Evolutionary conservation across 2,797 vertebrate genomes (phyloP).

Genomic region (Muscicapa comitata): DNA sequence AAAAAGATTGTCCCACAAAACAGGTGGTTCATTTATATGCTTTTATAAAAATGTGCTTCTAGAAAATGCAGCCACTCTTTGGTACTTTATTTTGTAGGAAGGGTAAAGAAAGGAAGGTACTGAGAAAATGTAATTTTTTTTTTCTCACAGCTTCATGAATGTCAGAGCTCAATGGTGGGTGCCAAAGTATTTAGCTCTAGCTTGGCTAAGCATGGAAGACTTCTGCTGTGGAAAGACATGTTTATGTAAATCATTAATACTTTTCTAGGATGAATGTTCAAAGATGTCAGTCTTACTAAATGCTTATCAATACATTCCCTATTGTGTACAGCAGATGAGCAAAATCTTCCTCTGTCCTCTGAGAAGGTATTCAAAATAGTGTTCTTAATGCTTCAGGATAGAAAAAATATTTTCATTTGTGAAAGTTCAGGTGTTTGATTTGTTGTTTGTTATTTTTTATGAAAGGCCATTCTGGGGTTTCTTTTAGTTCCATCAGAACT

Average conservation of each 20-base stretch:
- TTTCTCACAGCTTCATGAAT: neutral
- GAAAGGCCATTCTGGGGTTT: neutral
- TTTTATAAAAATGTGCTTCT: neutral
- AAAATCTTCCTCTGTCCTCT: neutral
- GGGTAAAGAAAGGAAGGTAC: neutral
- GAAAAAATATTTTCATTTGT: constrained; percentile 13
- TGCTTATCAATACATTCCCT: neutral
- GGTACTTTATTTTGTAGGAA: neutral
- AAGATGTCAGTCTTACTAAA: neutral
- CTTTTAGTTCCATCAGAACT: neutral
- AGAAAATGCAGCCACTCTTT: neutral
- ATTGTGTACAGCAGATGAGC: neutral
- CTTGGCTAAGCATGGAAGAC: neutral
- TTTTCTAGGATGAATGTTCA: neutral
- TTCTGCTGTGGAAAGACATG: neutral
- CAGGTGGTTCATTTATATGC: neutral
- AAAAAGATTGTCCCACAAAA: neutral
- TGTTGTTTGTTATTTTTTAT: neutral
- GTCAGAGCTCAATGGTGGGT: neutral
- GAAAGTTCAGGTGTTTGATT: neutral
- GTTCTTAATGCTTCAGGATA: neutral
- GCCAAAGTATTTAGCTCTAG: neutral
- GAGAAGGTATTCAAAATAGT: neutral
- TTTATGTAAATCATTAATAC: neutral
- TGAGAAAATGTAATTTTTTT: neutral